Percentiles rank a stretch among this genome's conserved stretches.
Evolutionary conservation across 2,888 invertebrate species (phyloP).

Genomic region (Spatulosminthurus flaviceps): DNA sequence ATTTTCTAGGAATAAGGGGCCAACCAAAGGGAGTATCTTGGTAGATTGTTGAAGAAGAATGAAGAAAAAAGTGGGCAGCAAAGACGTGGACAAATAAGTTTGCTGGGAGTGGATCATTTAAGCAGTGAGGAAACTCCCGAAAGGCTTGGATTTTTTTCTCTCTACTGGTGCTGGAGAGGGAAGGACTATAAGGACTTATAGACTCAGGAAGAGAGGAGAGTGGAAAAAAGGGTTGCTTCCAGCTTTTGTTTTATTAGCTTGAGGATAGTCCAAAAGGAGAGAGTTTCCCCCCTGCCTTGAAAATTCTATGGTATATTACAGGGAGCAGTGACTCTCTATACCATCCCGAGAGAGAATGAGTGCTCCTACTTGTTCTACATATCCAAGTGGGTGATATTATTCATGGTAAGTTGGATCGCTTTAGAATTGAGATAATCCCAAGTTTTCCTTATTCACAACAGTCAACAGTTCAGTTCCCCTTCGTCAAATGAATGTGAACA

Average conservation of each 20-base stretch:
- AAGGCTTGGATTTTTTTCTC: not conserved
- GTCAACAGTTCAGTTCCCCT: too few species aligned
- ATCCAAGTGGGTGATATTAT: too few species aligned
- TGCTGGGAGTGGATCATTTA: conserved; percentile 10
- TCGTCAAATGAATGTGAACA: too few species aligned
- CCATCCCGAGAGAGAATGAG: too few species aligned
- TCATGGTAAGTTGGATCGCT: too few species aligned
- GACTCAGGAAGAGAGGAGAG: not conserved
- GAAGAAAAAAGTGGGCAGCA: not conserved
- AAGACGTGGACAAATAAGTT: not conserved
- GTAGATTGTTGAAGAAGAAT: conserved; percentile 33
- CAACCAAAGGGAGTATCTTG: not conserved
- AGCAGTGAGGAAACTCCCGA: not conserved
- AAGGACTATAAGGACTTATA: conserved; percentile 5
- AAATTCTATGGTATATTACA: not conserved
- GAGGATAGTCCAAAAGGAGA: conserved; percentile 2
- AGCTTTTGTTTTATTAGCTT: conserved; percentile 38
- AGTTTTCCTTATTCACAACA: too few species aligned
- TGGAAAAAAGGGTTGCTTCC: conserved; percentile 42
- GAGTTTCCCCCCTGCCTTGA: conserved; percentile 11
- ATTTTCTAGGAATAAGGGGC: too few species aligned
- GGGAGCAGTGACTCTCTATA: too few species aligned
- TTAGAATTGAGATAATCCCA: too few species aligned
- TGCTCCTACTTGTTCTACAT: too few species aligned
- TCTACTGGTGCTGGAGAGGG: too few species aligned